phyloP scores from a whole-genome alignment of 1,140 invertebrate genomes.

The Dreissena polymorpha region DNA sequence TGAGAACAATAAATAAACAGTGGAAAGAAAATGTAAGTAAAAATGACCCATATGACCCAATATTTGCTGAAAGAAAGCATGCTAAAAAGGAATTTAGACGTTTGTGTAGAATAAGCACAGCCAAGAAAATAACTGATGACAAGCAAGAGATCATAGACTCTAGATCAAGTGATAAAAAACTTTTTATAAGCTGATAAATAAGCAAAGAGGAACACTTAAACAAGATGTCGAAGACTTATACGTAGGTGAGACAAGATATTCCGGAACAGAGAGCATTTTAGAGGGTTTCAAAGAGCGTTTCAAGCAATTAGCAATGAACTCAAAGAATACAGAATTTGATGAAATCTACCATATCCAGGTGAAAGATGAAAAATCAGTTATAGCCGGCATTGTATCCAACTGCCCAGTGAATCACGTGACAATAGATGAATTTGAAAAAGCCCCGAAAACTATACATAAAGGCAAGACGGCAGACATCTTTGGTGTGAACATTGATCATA shows the following conservation, averaged over 20 bases:
- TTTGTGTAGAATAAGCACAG: neutral
- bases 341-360: neutral
- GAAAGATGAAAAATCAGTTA: neutral
- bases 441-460: neutral
- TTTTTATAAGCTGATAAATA: slow-evolving; percentile 12
- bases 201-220: neutral
- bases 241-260: neutral
- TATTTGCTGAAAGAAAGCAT: neutral
- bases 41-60: neutral
- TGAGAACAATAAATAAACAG: neutral
- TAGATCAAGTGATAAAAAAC: neutral
- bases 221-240: neutral
- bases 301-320: neutral
- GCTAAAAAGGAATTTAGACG: neutral
- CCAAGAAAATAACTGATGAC: neutral
- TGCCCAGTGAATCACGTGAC: neutral
- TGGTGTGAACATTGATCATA: neutral
- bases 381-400: neutral
- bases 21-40: neutral
- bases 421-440: neutral
- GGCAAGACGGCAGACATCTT: neutral
- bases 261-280: neutral
- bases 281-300: neutral
- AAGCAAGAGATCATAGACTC: neutral
- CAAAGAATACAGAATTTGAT: neutral